phyloP scores from a whole-genome alignment of 2,113 vertebrate species.

The Scomber scombrus region DNA sequence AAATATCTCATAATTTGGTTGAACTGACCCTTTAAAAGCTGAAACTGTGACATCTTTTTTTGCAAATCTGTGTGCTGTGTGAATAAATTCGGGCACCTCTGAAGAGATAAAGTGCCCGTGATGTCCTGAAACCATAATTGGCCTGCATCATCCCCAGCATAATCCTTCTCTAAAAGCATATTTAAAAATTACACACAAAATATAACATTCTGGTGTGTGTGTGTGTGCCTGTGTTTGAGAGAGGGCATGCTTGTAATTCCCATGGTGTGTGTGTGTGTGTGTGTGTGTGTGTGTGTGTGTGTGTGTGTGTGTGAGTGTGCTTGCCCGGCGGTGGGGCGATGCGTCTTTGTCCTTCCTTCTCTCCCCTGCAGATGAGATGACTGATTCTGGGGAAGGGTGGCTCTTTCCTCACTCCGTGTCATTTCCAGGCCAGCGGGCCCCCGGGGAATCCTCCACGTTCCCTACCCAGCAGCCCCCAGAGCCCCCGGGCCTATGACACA shows the following conservation, averaged over 20 bases:
- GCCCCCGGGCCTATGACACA: conserved; percentile 77
- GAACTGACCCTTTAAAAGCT: conserved; percentile 8
- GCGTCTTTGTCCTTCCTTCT: conserved; percentile 75
- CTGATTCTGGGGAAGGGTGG: conserved; percentile 78
- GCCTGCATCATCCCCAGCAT: conserved; percentile 52
- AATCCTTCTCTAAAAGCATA: conserved; percentile 72
- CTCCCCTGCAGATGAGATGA: conserved; percentile 81
- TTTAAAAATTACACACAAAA: conserved; percentile 74
- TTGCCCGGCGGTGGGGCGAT: conserved; percentile 63
- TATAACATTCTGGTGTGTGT: conserved; percentile 51
- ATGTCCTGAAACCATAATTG: conserved; percentile 62
- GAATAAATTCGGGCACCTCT: conserved; percentile 26
- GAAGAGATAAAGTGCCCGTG: conserved; percentile 45
- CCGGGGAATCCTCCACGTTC: conserved; percentile 49
- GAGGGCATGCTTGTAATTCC: conserved; percentile 42
- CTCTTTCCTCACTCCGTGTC: conserved; percentile 86
- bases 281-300: conserved; percentile 8
- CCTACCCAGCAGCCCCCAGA: conserved; percentile 58
- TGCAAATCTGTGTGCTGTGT: background rate
- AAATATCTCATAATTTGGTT: background rate
- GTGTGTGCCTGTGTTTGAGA: conserved; percentile 3
- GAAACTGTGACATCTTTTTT: background rate
- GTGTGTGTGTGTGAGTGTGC: conserved; percentile 4
- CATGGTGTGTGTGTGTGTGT: conserved; percentile 31
- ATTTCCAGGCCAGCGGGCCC: conserved; percentile 81